phyloP scores from a whole-genome alignment of 2,888 invertebrate species.

The Leucoma salicis region DNA sequence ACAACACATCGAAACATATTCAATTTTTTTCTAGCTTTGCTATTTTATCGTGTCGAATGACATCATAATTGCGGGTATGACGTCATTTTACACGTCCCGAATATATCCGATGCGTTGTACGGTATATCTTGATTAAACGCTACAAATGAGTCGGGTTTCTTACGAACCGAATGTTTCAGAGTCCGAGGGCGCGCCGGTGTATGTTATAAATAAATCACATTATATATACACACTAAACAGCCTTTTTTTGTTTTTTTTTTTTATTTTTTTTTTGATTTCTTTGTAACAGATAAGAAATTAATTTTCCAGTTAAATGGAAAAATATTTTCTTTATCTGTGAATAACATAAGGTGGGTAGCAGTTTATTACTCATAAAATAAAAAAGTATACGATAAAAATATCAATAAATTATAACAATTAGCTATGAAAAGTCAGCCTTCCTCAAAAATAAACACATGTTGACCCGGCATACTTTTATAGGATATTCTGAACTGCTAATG shows the following conservation, averaged over 20 bases:
- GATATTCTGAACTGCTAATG: too few relatives aligned
- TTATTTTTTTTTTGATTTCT: constrained; percentile 38
- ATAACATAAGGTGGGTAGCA: constrained; percentile 7
- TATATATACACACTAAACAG: constrained; percentile 58
- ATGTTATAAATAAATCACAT: constrained; percentile 67
- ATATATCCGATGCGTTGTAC: constrained; percentile 2
- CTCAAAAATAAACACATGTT: too few relatives aligned
- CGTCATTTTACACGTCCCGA: not conserved
- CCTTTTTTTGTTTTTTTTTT: constrained; percentile 68
- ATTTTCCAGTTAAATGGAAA: constrained; percentile 26
- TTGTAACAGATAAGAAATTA: constrained; percentile 32
- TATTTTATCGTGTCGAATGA: not conserved
- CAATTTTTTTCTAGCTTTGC: not conserved
- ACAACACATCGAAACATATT: constrained; percentile 4
- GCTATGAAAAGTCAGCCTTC: too few relatives aligned
- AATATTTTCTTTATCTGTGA: constrained; percentile 23
- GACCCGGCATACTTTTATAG: too few relatives aligned
- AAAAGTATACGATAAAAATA: too few relatives aligned
- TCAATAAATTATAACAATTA: too few relatives aligned
- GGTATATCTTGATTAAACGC: constrained; percentile 39
- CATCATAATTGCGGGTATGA: not conserved
- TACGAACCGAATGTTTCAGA: constrained; percentile 32
- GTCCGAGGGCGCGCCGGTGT: constrained; percentile 58
- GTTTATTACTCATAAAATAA: not conserved
- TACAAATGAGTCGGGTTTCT: constrained; percentile 73